Evolutionary conservation across 2,113 vertebrate genomes (phyloP).

Genomic region (Hiodon tergisus): DNA sequence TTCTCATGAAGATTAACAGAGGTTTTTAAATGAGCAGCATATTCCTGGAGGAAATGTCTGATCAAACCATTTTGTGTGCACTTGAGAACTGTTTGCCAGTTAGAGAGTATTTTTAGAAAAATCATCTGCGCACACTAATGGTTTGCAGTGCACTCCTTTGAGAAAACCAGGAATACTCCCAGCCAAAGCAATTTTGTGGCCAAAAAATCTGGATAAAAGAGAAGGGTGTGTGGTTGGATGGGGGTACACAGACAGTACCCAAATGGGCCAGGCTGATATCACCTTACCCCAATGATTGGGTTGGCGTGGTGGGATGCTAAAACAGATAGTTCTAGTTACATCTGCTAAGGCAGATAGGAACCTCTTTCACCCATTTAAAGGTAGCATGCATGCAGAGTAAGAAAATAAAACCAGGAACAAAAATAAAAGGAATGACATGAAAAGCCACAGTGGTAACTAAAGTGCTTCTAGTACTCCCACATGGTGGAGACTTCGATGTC

Average conservation of each 20-base stretch:
- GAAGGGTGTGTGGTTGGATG: background rate
- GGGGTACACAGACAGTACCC: background rate
- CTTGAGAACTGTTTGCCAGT: no score
- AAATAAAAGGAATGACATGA: slow-evolving; percentile 13
- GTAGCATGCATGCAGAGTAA: slow-evolving; percentile 34
- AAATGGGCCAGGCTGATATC: background rate
- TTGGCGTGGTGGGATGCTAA: background rate
- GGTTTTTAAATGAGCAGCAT: no score
- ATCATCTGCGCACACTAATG: no score
- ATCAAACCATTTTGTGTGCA: no score
- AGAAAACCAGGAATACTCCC: background rate
- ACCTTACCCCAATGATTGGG: background rate
- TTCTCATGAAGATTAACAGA: no score
- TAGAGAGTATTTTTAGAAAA: no score
- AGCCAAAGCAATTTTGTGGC: background rate
- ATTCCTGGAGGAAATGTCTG: no score
- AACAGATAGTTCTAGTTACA: background rate
- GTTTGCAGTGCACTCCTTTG: no score
- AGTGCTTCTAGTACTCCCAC: slow-evolving; percentile 88
- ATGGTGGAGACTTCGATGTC: slow-evolving; percentile 83
- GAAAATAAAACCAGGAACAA: slow-evolving; percentile 25
- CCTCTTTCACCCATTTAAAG: slow-evolving; percentile 19
- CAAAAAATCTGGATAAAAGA: background rate
- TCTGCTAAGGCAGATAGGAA: background rate
- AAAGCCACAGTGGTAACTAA: slow-evolving; percentile 43